Evolutionary conservation across 2,797 vertebrate genomes (phyloP).

Genomic region (Loriculus beryllinus): DNA sequence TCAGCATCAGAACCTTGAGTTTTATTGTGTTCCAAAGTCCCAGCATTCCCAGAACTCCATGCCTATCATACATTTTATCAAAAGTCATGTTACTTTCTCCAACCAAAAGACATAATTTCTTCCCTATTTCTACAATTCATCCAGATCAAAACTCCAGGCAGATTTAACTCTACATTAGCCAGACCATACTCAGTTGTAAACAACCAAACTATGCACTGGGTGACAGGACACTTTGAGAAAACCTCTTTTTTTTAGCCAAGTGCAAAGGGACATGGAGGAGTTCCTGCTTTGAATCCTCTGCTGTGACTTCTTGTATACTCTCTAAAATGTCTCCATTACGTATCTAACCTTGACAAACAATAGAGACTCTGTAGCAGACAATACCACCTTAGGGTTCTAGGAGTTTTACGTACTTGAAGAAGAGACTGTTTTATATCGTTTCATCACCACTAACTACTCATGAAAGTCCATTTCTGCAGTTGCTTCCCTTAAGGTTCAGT

Average conservation of each 20-base stretch:
- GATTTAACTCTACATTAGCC: background rate
- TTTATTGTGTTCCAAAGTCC: background rate
- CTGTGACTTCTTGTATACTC: background rate
- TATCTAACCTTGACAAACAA: background rate
- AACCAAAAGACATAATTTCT: background rate
- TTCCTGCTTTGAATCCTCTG: background rate
- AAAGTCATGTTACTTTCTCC: background rate
- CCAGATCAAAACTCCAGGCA: background rate
- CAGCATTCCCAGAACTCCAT: background rate
- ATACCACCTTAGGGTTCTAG: background rate
- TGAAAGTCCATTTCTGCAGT: background rate
- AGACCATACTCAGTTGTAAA: background rate
- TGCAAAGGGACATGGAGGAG: background rate
- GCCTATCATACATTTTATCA: background rate
- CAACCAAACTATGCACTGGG: fast-evolving
- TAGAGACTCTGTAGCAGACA: background rate
- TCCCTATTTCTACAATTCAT: background rate
- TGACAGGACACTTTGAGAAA: background rate
- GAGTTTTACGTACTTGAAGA: background rate
- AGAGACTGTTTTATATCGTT: background rate
- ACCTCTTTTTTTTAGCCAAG: background rate
- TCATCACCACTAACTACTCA: background rate
- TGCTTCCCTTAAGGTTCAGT: background rate
- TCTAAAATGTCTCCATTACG: background rate
- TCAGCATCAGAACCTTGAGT: background rate